phyloP scores from a whole-genome alignment of 2,797 vertebrate species.

The Anguilla pacifica region DNA sequence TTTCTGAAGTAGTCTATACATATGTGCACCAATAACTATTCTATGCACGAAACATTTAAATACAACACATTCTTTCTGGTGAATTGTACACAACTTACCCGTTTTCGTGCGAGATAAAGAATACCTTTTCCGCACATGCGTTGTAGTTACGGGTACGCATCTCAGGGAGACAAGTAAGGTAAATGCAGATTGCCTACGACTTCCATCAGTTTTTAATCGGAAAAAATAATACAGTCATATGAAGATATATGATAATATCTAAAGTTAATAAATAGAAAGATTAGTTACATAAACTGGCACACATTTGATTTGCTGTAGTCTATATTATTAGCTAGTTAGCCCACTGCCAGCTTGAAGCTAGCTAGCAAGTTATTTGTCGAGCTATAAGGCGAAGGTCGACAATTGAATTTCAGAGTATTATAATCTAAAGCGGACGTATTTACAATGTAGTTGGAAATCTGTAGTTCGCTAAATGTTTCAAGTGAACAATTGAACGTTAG shows the following conservation, averaged over 20 bases:
- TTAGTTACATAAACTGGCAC: background rate
- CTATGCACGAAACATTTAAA: background rate
- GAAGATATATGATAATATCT: background rate
- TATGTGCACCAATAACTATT: background rate
- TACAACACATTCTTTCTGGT: background rate
- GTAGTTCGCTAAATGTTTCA: background rate
- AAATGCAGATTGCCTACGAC: background rate
- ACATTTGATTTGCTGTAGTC: background rate
- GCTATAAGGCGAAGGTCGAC: no score
- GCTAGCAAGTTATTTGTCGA: background rate
- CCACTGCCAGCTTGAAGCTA: background rate
- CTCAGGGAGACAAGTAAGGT: background rate
- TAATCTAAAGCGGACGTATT: no score
- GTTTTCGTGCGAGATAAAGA: background rate
- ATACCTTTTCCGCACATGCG: slow-evolving; percentile 13
- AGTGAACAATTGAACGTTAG: background rate
- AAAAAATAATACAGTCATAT: background rate
- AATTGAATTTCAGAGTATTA: no score
- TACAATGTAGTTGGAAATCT: no score
- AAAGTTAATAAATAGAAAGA: background rate
- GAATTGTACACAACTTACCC: background rate
- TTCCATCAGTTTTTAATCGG: background rate
- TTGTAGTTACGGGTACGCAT: background rate
- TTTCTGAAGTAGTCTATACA: background rate
- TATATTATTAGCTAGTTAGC: background rate